phyloP scores from a whole-genome alignment of 2,113 vertebrate genomes.

The Rhombomys opimus region DNA sequence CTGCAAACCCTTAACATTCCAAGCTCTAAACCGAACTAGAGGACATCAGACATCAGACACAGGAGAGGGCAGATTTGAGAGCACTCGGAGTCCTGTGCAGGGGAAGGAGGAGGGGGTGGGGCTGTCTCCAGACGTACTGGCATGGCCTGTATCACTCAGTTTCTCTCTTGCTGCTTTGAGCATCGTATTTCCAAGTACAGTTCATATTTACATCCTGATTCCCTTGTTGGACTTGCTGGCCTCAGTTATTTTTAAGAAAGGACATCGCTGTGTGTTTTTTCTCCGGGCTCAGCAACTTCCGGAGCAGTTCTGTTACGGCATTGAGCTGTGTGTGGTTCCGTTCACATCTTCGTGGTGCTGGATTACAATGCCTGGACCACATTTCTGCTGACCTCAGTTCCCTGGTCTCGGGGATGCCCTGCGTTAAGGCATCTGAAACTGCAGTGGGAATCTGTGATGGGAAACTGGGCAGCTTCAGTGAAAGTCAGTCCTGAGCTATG shows the following conservation, averaged over 20 bases:
- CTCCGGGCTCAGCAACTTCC: slow-evolving; percentile 54
- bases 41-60: not conserved
- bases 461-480: not conserved
- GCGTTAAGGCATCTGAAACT: not conserved
- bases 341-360: not conserved
- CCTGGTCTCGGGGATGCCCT: slow-evolving; percentile 2
- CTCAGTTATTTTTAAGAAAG: slow-evolving; percentile 54
- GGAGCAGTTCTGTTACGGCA: slow-evolving; percentile 32
- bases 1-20: not conserved
- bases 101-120: rapidly evolving
- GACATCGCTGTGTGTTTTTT: slow-evolving; percentile 10
- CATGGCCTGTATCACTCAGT: not conserved
- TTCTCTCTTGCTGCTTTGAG: not conserved
- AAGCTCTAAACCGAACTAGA: not conserved
- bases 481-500: not conserved
- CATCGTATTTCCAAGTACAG: slow-evolving; percentile 50
- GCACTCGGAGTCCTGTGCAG: rapidly evolving
- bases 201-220: slow-evolving; percentile 45
- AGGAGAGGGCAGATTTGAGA: not conserved
- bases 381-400: slow-evolving; percentile 11
- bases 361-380: slow-evolving; percentile 18
- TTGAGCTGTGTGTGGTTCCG: not conserved
- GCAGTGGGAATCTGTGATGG: rapidly evolving
- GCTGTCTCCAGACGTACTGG: not conserved
- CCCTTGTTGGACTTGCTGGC: slow-evolving; percentile 19